Evolutionary conservation across 2,888 invertebrate genomes (phyloP).

Genomic region (Steinernema scapterisci): DNA sequence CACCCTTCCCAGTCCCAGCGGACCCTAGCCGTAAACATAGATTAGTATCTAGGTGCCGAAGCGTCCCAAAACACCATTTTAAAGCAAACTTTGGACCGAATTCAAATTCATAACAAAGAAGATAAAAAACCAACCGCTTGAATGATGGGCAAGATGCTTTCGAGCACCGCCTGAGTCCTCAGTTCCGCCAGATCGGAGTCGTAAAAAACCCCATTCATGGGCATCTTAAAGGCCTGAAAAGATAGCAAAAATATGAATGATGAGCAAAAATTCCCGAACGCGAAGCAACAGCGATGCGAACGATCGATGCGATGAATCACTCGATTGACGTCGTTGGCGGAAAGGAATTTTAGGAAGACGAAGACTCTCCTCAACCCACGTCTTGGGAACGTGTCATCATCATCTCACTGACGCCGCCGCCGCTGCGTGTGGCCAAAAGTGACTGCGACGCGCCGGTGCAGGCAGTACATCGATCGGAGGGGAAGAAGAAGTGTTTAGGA

Average conservation of each 20-base stretch:
- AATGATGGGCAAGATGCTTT: neutral
- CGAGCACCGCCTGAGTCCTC: neutral
- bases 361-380: too few relatives aligned
- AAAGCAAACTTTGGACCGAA: too few relatives aligned
- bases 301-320: conserved; percentile 14
- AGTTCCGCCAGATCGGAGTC: neutral
- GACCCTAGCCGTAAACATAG: too few relatives aligned
- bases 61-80: too few relatives aligned
- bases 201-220: neutral
- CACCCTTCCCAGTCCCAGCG: too few relatives aligned
- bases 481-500: too few relatives aligned
- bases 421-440: conserved; percentile 12
- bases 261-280: too few relatives aligned
- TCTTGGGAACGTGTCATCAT: too few relatives aligned
- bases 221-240: neutral
- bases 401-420: neutral
- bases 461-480: neutral
- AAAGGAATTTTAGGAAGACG: neutral
- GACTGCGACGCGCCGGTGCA: neutral
- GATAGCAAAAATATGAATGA: too few relatives aligned
- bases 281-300: conserved; percentile 4
- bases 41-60: too few relatives aligned
- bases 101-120: neutral
- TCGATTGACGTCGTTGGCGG: neutral
- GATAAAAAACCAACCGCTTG: conserved; percentile 12